phyloP scores from a whole-genome alignment of 2,113 vertebrate genomes.

The Lipophrys pholis region DNA sequence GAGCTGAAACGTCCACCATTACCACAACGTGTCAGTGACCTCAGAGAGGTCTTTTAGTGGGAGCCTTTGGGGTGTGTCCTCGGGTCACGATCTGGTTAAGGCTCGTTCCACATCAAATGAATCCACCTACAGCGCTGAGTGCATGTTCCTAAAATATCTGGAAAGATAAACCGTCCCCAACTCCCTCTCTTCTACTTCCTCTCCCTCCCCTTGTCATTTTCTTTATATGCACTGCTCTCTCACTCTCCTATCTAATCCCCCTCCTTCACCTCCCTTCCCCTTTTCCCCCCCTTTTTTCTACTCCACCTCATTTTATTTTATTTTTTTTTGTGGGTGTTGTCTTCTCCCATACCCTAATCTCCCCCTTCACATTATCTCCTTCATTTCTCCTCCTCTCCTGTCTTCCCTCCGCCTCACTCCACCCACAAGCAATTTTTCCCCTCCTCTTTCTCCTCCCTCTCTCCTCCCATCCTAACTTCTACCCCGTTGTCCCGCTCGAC shows the following conservation, averaged over 20 bases:
- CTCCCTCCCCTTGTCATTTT: slow-evolving; percentile 49
- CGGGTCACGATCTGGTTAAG: slow-evolving; percentile 29
- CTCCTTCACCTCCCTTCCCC: not conserved
- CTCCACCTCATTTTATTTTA: not conserved
- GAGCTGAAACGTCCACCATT: not conserved
- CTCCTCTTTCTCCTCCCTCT: slow-evolving; percentile 59
- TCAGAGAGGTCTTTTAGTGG: slow-evolving; percentile 36
- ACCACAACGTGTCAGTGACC: not conserved
- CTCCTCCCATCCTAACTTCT: slow-evolving; percentile 53
- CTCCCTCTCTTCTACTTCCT: slow-evolving; percentile 27
- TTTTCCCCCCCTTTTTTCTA: not conserved
- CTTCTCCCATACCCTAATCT: slow-evolving; percentile 52
- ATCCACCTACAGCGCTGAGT: slow-evolving; percentile 51
- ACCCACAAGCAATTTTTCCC: slow-evolving; percentile 50
- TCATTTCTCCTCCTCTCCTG: slow-evolving; percentile 50
- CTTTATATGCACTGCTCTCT: slow-evolving; percentile 41
- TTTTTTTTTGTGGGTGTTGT: slow-evolving; percentile 12
- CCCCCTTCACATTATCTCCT: slow-evolving; percentile 53
- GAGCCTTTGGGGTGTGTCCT: slow-evolving; percentile 40
- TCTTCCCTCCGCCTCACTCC: slow-evolving; percentile 32
- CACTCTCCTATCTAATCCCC: slow-evolving; percentile 47
- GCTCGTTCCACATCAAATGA: slow-evolving; percentile 65
- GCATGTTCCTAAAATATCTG: slow-evolving; percentile 77
- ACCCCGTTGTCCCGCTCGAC: slow-evolving; percentile 29
- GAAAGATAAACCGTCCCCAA: slow-evolving; percentile 69